phyloP scores from a whole-genome alignment of 2,113 vertebrate genomes.

The Peromyscus californicus region DNA sequence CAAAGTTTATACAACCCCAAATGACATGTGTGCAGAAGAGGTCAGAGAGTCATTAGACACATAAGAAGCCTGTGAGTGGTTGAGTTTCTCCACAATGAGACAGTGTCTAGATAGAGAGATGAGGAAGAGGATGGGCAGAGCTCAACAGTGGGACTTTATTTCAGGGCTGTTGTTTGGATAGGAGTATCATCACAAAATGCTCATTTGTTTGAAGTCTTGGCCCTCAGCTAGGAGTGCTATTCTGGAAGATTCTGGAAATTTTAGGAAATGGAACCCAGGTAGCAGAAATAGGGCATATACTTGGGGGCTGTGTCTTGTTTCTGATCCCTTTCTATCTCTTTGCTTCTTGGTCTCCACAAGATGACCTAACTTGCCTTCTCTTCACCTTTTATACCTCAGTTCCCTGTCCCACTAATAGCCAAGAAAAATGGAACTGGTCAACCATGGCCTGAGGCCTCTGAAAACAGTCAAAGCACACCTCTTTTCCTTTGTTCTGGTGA shows the following conservation, averaged over 20 bases:
- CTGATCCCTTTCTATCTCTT: neutral
- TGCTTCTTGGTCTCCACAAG: neutral
- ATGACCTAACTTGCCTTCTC: neutral
- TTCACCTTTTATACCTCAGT: neutral
- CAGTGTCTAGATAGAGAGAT: neutral
- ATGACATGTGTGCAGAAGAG: neutral
- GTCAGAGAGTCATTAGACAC: neutral
- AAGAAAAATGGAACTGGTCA: neutral
- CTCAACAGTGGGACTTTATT: neutral
- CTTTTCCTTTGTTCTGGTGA: neutral
- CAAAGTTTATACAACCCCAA: neutral
- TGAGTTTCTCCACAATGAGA: neutral
- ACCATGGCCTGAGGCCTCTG: neutral
- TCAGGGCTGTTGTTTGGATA: neutral
- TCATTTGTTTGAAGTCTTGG: neutral
- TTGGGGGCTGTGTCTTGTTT: neutral
- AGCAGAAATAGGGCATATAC: neutral
- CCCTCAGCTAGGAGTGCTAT: neutral
- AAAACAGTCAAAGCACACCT: neutral
- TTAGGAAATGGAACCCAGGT: neutral
- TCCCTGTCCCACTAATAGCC: neutral
- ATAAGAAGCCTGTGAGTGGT: neutral
- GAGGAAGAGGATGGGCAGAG: neutral
- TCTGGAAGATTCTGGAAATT: neutral
- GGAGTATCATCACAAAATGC: neutral